Base-by-base conservation (phyloP, 1,140 invertebrate species). In the Macrosteles quadrilineatus region DNA sequence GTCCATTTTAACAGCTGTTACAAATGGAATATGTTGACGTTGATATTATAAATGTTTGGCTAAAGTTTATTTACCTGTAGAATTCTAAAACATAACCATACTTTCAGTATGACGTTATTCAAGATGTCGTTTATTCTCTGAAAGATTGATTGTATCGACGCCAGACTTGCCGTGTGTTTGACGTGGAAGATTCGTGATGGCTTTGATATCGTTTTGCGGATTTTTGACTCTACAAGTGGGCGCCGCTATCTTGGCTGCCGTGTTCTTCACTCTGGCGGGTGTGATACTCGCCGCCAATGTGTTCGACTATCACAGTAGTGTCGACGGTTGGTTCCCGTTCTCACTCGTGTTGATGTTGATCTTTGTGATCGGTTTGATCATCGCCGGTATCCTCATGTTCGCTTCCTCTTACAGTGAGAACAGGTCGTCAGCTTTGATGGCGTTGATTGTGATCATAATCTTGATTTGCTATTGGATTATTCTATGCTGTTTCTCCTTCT, bases 191-290 rank as follows among this genome's bases (percentile, higher is more conserved):
- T 14, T 4, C 14, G 32, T 36, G 4, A 36, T 36, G 32, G 32
- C 32, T 4, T 14, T 36, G 14, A 6, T 6, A 4, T 59, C 55
- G 23, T 59, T 59, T 29, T 59, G 55, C n/a, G 55, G 55, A 27
- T 25, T 59, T 25, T 30, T 59, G 12, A 59, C 55, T 2, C 55
- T 59, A n/a, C 55, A 59, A 29, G 55, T 59, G 4, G 55, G 55
- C 12, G 55, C 27, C 25, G 21, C 55, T 25, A 30, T 59, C 6
- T n/a, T 59, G 23, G 55, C 55, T 11, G 55, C 55, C 25, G 55
- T 59, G 2, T 59, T 59, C 27, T 9, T 59, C 11, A 30, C 55
- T 1, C 25, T 59, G 21, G 55, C 55, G 4, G 55, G 21, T 3
- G 55, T 30, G 6, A 59, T 59, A 2, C 27, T 59, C 4, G 55